Percentiles rank a stretch among this genome's conserved stretches.
These are phyloP conservation scores for Acrobasis repandana DNA, from an alignment of 2,888 invertebrate genomes.

Conservation along the genomic window DNA sequence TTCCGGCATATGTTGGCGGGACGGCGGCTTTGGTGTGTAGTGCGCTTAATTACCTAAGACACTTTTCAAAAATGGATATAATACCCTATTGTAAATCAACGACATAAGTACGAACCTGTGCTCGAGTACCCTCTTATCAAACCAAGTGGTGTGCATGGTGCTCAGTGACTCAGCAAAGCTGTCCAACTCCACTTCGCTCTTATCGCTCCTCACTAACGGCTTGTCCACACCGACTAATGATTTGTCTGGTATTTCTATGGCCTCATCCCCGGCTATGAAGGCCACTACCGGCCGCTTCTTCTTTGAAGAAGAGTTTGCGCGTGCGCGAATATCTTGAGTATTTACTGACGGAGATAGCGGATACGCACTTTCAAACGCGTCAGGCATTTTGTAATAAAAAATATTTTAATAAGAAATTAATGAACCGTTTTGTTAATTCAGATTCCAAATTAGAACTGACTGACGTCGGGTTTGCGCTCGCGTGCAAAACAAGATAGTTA, in stretches of 20 bases:
- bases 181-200: conserved; percentile 79
- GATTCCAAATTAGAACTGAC: conserved; percentile 46
- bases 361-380: conserved; percentile 81
- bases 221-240: conserved; percentile 66
- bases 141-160: conserved; percentile 74
- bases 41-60: no score
- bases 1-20: no score
- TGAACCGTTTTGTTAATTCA: background rate
- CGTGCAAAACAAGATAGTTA: conserved; percentile 44
- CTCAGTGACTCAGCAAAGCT: conserved; percentile 80
- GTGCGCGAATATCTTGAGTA: conserved; percentile 80
- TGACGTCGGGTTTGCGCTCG: conserved; percentile 39
- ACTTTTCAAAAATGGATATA: no score
- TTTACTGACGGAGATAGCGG: conserved; percentile 76
- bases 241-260: conserved; percentile 74
- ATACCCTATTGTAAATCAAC: background rate
- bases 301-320: conserved; percentile 80
- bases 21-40: no score
- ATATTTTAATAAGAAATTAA: conserved; percentile 23
- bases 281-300: conserved; percentile 66
- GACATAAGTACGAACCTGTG: conserved; percentile 78
- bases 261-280: conserved; percentile 67
- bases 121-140: conserved; percentile 81
- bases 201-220: conserved; percentile 62
- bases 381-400: conserved; percentile 74